Evolutionary conservation across 2,797 vertebrate genomes (phyloP), one percentile per base, ranked within the genome.

Genomic region (Parauchenoglanis punctatus): DNA sequence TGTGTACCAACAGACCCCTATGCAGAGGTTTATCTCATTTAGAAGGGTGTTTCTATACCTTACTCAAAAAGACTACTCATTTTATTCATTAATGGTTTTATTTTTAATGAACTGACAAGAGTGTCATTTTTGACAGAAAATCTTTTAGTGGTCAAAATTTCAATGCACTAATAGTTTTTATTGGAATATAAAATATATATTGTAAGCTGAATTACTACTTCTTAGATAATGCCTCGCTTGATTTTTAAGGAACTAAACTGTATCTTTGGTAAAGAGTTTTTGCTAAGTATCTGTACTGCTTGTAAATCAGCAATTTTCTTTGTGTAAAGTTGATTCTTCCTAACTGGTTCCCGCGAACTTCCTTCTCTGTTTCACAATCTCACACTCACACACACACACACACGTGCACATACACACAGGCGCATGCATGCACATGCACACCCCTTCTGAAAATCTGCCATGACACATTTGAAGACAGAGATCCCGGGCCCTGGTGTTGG

Each of bases 401-500:
- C 56, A 70, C 40, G 35, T 84, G 52, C 67, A 84, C 89, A 63
- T 28, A 49, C 52, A 18, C 76, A 56, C 76, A 56, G 7, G 20
- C 52, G 20, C 76, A 31, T 84, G 72, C 77, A 72, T 70, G 70
- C 59, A 81, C 84, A 89, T 81, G 76, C 49, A 68, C 93, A 84
- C 92, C 90, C 93, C 91, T 93, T 91, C 94, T 95, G 95, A 96
- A 96, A 96, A 93, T 93, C 95, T 96, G 95, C 95, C 94, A 95
- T 93, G 95, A 96, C 93, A 90, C 93, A 97, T 97, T 96, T 96
- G 93, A 95, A 88, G 92, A 94, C 91, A 83, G 93, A 94, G 95
- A 96, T 88, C 77, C 59, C 61, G 65, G 58, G 81, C 59, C 86
- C 63, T 56, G 61, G 87, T 84, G 90, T 80, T 73, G 54, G 88